Evolutionary conservation across 2,888 invertebrate genomes (phyloP).

Genomic region (Lycocerus yunnanus): DNA sequence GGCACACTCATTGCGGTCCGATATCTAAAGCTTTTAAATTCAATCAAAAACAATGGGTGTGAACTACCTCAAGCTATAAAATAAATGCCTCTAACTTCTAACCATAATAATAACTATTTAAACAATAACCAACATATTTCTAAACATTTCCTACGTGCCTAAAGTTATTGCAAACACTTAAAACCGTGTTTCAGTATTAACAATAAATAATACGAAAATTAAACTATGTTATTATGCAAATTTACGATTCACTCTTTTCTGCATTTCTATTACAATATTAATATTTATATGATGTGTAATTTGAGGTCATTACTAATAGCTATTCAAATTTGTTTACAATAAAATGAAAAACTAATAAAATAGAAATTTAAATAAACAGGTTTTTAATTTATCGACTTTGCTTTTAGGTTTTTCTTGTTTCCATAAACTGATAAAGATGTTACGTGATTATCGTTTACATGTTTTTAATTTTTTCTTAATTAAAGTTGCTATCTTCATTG

Average conservation of each 20-base stretch:
- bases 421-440: not conserved
- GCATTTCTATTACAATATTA: not conserved
- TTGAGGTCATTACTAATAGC: not conserved
- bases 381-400: not conserved
- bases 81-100: not conserved
- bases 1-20: slow-evolving; percentile 5
- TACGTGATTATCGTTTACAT: not conserved
- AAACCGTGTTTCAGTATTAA: not conserved
- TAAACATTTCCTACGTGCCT: not conserved
- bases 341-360: not conserved
- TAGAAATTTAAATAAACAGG: not conserved
- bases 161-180: not conserved
- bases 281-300: not conserved
- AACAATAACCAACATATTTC: not conserved
- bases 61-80: slow-evolving; percentile 15
- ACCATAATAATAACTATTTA: not conserved
- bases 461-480: not conserved
- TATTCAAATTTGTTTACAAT: not conserved
- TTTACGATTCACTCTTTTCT: not conserved
- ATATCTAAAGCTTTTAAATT: slow-evolving; percentile 1
- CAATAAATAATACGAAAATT: not conserved
- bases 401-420: not conserved
- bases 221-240: not conserved
- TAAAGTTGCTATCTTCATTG: not conserved
- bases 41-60: slow-evolving; percentile 11